Evolutionary conservation across 37 sponge, comb jelly and placozoan genomes (phyloP), one percentile per base, ranked within the genome.

Genomic region (Halisarca cf. caerulea): DNA sequence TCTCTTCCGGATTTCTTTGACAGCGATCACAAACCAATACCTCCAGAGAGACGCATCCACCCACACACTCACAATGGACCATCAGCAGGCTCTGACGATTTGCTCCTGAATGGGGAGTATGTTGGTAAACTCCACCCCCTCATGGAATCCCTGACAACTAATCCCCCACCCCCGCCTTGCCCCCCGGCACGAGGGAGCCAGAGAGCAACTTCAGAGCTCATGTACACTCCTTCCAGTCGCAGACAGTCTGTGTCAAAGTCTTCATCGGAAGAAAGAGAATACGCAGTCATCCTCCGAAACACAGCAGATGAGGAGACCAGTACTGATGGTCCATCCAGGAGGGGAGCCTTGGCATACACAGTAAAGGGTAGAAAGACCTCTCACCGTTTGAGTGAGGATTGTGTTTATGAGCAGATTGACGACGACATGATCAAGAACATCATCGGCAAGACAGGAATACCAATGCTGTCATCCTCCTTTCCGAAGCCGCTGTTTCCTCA

Each of bases 211-310:
- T 9, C 11, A 44, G 24, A 32, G 55, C 14, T 25, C 7, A 78
- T 35, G 27, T 27, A 2, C 25, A 15, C 42, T 78, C 6, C 79
- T 79, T 40, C 58, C 79, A 39, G 79, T 79, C 8, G 78, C 53
- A 55, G 41, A 39, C 58, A 62, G 79, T 59, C 30, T 5, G 15
- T 28, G 30, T n/a, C 23, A 21, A 74, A 74, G 3, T 74, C 77
- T 39, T 74, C 77, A n/a, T 74, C 77, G 36, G 77, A 74, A 25
- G 77, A 74, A 44, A 74, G 77, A 40, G 45, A 74, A 2, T 74
- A 40, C 25, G 42, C 77, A 2, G 45, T 74, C 24, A 37, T 71
- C 20, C 9, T 30, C 23, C 37, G 20, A 20, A 38, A 9, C 8
- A 5, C 20, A 5, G 18, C 4, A 20, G 40, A 71, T 32, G 21